A percentile compares a stretch with the other conserved stretches of the same genome.
phyloP scores from a whole-genome alignment of 2,113 vertebrate species.

The Sceloporus tristichus region DNA sequence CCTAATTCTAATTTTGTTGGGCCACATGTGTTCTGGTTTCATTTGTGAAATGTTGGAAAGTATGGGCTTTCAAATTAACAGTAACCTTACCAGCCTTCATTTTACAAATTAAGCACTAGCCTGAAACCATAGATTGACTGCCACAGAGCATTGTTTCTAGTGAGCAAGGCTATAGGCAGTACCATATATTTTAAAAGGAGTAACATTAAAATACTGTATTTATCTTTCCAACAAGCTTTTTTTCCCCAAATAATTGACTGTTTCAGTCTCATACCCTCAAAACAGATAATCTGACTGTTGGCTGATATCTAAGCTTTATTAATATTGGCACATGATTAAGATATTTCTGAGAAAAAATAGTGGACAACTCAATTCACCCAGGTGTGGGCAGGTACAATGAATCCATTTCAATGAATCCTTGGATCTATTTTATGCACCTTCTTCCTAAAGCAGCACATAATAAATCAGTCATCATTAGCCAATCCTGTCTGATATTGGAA shows the following conservation, averaged over 20 bases:
- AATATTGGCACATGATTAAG: conserved; percentile 55
- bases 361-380: conserved; percentile 50
- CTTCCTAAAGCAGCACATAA: not conserved
- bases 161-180: not conserved
- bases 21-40: no score
- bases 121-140: not conserved
- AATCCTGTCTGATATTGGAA: no score
- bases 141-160: not conserved
- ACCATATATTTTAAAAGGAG: not conserved
- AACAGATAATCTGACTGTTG: conserved; percentile 47
- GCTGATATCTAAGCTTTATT: conserved; percentile 30
- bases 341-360: conserved; percentile 44
- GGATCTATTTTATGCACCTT: conserved; percentile 8
- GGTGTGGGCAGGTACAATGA: conserved; percentile 26
- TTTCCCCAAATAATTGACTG: conserved; percentile 2
- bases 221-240: not conserved
- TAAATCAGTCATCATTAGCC: no score
- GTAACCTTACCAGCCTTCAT: no score
- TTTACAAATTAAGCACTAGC: no score
- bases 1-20: no score
- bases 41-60: no score
- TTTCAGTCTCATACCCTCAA: conserved; percentile 44
- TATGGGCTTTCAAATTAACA: no score
- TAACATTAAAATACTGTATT: not conserved
- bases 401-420: conserved; percentile 59